phyloP scores from a whole-genome alignment of 2,888 invertebrate species.

The Notodonta ziczac region DNA sequence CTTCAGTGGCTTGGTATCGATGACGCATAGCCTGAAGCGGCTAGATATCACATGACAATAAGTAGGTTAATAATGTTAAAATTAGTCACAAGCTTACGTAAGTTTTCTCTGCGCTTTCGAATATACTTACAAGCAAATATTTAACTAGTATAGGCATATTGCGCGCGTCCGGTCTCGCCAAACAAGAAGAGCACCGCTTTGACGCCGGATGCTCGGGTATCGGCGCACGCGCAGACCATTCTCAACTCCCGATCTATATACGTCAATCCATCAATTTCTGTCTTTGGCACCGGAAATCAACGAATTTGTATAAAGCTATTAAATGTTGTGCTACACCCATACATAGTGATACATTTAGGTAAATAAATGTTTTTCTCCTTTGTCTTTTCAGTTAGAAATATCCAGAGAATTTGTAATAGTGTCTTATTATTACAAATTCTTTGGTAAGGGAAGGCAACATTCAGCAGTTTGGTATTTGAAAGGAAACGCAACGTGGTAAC shows the following conservation, averaged over 20 bases:
- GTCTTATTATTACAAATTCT: too few species aligned
- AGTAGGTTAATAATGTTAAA: constrained; percentile 4
- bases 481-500: too few species aligned
- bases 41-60: too few species aligned
- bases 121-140: constrained; percentile 41
- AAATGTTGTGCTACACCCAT: background rate
- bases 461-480: too few species aligned
- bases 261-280: constrained; percentile 63
- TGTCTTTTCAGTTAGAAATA: too few species aligned
- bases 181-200: constrained; percentile 45
- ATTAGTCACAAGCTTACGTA: constrained; percentile 9
- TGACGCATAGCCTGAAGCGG: too few species aligned
- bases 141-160: constrained; percentile 43
- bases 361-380: too few species aligned
- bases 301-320: constrained; percentile 2
- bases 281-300: constrained; percentile 45
- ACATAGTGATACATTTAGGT: too few species aligned
- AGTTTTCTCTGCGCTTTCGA: constrained; percentile 16
- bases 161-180: constrained; percentile 52
- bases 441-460: too few species aligned
- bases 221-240: constrained; percentile 48
- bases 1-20: too few species aligned
- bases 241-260: constrained; percentile 54
- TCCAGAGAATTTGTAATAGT: too few species aligned
- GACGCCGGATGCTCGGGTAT: constrained; percentile 56